A percentile compares a stretch with the other conserved stretches of the same genome.
Conservation (phyloP, 2,888 invertebrate genomes). For the Portevinia maculata region DNA sequence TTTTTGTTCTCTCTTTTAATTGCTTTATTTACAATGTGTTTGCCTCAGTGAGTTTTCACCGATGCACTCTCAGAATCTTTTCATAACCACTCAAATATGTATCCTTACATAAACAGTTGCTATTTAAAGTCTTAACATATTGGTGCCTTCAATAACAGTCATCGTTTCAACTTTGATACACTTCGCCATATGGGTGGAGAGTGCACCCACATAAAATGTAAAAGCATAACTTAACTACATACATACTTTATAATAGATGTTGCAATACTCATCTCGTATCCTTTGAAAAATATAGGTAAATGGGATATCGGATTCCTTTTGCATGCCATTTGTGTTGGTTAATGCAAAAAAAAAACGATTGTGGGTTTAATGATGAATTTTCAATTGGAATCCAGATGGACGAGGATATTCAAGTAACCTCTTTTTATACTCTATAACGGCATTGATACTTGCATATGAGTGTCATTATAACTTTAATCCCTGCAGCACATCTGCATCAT, state of each 20-base stretch:
- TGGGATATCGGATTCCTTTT: conserved; percentile 49
- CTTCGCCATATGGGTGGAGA: conserved; percentile 11
- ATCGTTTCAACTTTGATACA: conserved; percentile 23
- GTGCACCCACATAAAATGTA: conserved; percentile 50
- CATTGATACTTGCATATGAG: background rate
- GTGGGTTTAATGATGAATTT: conserved; percentile 4
- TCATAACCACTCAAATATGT: conserved; percentile 15
- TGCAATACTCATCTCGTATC: conserved; percentile 25
- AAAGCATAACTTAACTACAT: conserved; percentile 15
- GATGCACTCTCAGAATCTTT: conserved; percentile 20
- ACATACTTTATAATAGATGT: conserved; percentile 15
- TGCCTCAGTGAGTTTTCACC: conserved; percentile 22
- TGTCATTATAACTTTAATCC: conserved; percentile 2
- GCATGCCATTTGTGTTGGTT: conserved; percentile 33
- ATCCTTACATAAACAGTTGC: conserved; percentile 37
- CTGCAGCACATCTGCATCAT: background rate
- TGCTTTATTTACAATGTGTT: conserved; percentile 47
- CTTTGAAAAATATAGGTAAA: conserved; percentile 32
- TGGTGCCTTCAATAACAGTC: conserved; percentile 18
- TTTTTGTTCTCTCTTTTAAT: conserved; percentile 11
- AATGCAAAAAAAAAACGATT: conserved; percentile 10
- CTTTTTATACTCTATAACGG: background rate
- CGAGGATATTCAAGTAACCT: background rate
- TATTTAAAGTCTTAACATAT: conserved; percentile 10
- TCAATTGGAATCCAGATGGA: background rate